Conservation (phyloP, 2,113 vertebrate species). For the Phaetusa simplex region DNA sequence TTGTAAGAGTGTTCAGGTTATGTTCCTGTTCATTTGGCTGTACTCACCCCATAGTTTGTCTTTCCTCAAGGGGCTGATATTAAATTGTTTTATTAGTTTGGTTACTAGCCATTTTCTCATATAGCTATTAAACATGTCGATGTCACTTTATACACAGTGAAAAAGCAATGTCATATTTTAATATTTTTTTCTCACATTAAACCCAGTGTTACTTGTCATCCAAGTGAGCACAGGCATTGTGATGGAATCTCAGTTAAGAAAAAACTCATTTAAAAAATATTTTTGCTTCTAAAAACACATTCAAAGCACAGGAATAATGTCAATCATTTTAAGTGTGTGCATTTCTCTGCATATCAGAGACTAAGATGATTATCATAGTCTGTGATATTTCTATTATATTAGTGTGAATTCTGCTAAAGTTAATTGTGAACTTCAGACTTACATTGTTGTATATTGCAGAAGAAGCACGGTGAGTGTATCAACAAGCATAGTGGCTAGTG, state of each 20-base stretch:
- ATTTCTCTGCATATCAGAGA: not conserved
- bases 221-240: not conserved
- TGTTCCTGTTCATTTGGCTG: not conserved
- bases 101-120: not conserved
- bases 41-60: not conserved
- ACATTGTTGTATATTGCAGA: not conserved
- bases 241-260: not conserved
- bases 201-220: not conserved
- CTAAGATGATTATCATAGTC: not conserved
- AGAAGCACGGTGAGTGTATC: not conserved
- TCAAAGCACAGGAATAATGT: not conserved
- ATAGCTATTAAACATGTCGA: not conserved
- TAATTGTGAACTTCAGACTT: not conserved
- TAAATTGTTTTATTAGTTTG: not conserved
- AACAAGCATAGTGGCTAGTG: not conserved
- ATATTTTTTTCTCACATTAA: not conserved
- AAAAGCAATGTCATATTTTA: not conserved
- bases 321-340: not conserved
- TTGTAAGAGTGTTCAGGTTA: not conserved
- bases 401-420: not conserved
- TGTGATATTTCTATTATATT: not conserved
- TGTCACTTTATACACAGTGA: not conserved
- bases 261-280: not conserved
- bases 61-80: not conserved
- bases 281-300: not conserved